Conservation (phyloP, 2,888 invertebrate genomes). For the Fabriciana adippe region DNA sequence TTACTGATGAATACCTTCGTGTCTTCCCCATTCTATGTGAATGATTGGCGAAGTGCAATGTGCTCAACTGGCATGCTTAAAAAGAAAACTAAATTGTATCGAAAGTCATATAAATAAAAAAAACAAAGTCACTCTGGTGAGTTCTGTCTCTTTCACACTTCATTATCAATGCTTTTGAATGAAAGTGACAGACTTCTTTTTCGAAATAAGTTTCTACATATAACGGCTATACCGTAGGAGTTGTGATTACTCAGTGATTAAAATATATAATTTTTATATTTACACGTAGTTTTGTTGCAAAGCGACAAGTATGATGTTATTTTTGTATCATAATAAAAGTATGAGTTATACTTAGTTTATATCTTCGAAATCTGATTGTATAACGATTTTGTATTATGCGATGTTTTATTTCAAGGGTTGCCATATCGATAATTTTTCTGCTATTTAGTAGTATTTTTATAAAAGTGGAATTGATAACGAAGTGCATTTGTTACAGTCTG, state of each 20-base stretch:
- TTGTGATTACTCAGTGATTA: slow-evolving; percentile 64
- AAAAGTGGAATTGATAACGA: slow-evolving; percentile 60
- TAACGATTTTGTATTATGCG: slow-evolving; percentile 20
- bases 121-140: no score
- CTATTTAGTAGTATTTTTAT: slow-evolving; percentile 48
- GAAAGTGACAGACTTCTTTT: slow-evolving; percentile 3
- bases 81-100: no score
- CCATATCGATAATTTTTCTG: slow-evolving; percentile 59
- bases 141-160: slow-evolving; percentile 20
- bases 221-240: slow-evolving; percentile 33
- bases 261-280: slow-evolving; percentile 39
- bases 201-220: slow-evolving; percentile 6
- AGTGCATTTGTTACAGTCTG: slow-evolving; percentile 68
- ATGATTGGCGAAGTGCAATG: slow-evolving; percentile 4
- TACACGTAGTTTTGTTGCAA: slow-evolving; percentile 43
- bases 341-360: slow-evolving; percentile 17
- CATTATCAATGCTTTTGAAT: background rate
- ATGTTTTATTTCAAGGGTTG: slow-evolving; percentile 50
- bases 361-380: slow-evolving; percentile 12
- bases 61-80: no score
- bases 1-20: background rate
- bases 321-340: slow-evolving; percentile 15
- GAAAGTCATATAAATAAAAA: no score
- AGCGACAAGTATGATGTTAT: slow-evolving; percentile 23
- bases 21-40: background rate